Evolutionary conservation across 1,140 invertebrate genomes (phyloP), one percentile per base, ranked within the genome.

Genomic region (Microvelia longipes): DNA sequence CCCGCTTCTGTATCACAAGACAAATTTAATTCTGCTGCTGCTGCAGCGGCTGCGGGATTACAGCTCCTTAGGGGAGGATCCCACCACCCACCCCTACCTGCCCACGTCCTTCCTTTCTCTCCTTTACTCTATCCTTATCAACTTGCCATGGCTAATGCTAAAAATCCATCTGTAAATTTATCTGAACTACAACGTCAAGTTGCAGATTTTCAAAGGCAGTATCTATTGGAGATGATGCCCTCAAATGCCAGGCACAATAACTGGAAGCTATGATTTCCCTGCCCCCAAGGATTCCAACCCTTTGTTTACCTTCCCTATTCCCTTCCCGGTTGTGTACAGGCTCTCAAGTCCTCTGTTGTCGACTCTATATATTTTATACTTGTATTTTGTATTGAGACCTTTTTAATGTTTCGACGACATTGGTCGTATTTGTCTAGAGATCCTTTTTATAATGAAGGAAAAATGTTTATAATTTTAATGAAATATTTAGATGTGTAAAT

Each of bases 181-280:
- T 87, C 86, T 0, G 90, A 92, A 70, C 81, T 92, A 74, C 90
- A 91, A 78, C 83, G 90, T 64, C 84, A 85, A 75, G 88, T 90
- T 66, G 89, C 89, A 19, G 94, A 97, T 77, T 81, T 96, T 63
- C 95, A 98, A 80, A 85, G 94, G 65, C 94, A 98, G 81, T 97
- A 96, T 85, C 83, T 98, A 72, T 84, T 97, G 28, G 94, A 98
- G 79, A 96, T 97, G 92, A 95, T 97, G 75, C 92, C 93, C 1
- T 67, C 70, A n/a, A 61, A 69, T 28, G 70, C 71, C 50, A 68
- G 30, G 1, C 29, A 71, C 67, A 73, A 69, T 64, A 73, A 74
- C 68, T 74, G 73, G 73, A 74, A 74, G 62, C 69, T 71, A 66
- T 74, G 73, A 74, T 74, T 63, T 2, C 35, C 35, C 35, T 50